Evolutionary conservation across 2,888 invertebrate species (phyloP), one percentile per base, ranked within the genome.

Genomic region (Drosophila anceps): DNA sequence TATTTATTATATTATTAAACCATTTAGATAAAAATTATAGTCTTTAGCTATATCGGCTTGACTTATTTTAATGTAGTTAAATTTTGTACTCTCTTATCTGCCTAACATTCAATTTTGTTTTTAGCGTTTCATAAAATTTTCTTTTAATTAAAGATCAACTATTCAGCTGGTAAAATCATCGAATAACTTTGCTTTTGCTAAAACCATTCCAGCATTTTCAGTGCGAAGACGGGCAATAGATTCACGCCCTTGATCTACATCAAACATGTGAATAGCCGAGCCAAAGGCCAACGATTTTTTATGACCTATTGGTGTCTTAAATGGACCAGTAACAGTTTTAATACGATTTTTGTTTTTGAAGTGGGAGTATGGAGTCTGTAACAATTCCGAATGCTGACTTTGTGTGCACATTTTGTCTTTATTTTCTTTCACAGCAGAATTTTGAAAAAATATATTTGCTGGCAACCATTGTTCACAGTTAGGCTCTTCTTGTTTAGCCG

Each of bases 191-290:
- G 31, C 20, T 93, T 96, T 96, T 2, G 96, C 96, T 68, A 96
- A 93, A 0, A 97, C 97, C 93, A 96, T 96, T 9, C 97, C 97
- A 8, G 96, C 96, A 91, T 97, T 97, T 91, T 96, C 96, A 54
- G 94, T 94, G 31, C 96, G 94, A 35, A 97, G 90, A 82, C 95
- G 95, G 24, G 96, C 96, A 13, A 97, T 95, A 0, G 96, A 96
- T 31, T 57, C 43, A 10, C 57, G 57, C 29, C 31, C 39, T 43
- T 57, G 41, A 43, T 57, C 43, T 9, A 41, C 57, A 57, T 57
- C 57, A 20, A 57, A 18, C 2, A 57, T 18, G 18, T 50, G 48
- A 31, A 50, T 18, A 18, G 48, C 48, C 48, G 48, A 50, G 4
- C 48, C 57, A 41, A 13, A 29, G 20, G 41, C 39, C 12, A 50